Percentiles rank a stretch among this genome's conserved stretches.
phyloP scores from a whole-genome alignment of 2,888 invertebrate species.

The Scotopteryx bipunctaria region DNA sequence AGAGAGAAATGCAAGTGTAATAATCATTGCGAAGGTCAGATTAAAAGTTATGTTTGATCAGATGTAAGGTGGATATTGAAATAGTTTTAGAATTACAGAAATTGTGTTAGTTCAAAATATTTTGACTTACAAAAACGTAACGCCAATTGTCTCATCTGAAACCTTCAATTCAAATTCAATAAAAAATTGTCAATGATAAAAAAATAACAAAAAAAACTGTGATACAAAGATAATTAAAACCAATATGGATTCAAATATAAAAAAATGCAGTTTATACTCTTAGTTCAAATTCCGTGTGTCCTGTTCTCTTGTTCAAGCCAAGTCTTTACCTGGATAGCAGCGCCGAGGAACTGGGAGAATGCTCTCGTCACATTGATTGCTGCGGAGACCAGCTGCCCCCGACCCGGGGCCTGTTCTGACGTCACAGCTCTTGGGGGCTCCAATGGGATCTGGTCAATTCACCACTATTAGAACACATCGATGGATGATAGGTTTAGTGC shows the following conservation, averaged over 20 bases:
- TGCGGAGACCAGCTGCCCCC: constrained; percentile 85
- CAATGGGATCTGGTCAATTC: constrained; percentile 65
- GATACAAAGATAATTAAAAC: background rate
- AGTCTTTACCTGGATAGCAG: constrained; percentile 89
- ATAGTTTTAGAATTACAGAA: constrained; percentile 12
- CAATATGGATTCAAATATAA: too few relatives aligned
- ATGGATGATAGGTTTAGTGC: constrained; percentile 19
- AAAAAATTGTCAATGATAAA: background rate
- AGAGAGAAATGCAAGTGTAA: constrained; percentile 6
- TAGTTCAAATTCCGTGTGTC: too few relatives aligned
- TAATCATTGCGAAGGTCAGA: background rate
- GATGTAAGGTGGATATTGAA: constrained; percentile 11
- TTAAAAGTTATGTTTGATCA: constrained; percentile 23
- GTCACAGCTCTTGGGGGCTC: constrained; percentile 74
- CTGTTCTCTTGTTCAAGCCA: too few relatives aligned
- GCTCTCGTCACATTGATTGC: constrained; percentile 90
- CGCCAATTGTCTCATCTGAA: constrained; percentile 24
- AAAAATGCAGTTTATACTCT: background rate
- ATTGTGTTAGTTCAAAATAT: constrained; percentile 23
- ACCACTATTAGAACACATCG: constrained; percentile 15
- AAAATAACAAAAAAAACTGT: background rate
- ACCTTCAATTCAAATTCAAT: constrained; percentile 33
- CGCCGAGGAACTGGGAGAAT: constrained; percentile 90
- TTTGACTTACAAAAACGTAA: constrained; percentile 24
- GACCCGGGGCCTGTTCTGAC: constrained; percentile 63